phyloP scores from a whole-genome alignment of 2,113 vertebrate genomes.

The Brevimyrus niger region DNA sequence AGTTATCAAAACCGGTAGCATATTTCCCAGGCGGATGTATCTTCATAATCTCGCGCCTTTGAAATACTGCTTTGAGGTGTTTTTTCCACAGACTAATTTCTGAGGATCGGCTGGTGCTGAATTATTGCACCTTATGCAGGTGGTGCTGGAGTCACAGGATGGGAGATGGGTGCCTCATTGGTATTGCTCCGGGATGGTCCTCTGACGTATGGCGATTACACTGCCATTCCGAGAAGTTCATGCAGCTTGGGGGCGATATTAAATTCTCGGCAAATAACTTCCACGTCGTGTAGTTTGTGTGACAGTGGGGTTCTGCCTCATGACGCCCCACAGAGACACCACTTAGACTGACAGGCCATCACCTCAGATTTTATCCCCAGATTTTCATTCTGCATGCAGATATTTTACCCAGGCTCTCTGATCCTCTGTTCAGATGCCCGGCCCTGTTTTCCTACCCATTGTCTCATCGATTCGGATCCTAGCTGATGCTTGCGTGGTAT shows the following conservation, averaged over 20 bases:
- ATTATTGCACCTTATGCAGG: neutral
- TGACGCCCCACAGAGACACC: neutral
- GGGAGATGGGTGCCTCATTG: no score
- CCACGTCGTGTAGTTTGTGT: neutral
- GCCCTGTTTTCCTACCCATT: neutral
- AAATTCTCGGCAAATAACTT: neutral
- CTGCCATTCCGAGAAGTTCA: neutral
- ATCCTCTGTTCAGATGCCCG: neutral
- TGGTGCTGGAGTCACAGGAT: neutral
- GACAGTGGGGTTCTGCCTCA: neutral
- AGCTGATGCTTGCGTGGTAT: neutral
- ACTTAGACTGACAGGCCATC: neutral
- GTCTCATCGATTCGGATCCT: neutral
- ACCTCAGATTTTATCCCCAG: neutral
- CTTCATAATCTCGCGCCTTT: conserved; percentile 40
- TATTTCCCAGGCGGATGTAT: conserved; percentile 48
- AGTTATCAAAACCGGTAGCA: conserved; percentile 57
- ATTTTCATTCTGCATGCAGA: neutral
- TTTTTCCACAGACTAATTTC: neutral
- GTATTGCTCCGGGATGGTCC: neutral
- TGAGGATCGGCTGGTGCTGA: neutral
- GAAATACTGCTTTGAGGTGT: neutral
- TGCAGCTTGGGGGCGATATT: neutral
- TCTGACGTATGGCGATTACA: neutral
- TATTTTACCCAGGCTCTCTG: neutral